Base-by-base conservation (phyloP, 2,113 vertebrate species). In the Lontra canadensis region DNA sequence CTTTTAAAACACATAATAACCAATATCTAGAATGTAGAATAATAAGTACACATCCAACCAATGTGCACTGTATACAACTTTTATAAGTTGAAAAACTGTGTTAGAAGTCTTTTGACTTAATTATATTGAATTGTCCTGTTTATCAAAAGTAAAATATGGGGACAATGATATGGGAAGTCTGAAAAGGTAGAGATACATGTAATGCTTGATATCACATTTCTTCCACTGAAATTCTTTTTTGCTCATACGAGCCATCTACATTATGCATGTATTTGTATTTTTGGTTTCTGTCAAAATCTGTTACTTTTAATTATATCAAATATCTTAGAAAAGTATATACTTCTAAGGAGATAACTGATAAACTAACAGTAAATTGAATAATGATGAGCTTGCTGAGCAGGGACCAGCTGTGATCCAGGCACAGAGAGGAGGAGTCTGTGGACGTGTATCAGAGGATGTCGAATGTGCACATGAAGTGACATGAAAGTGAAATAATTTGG, bases 381-480 rank as follows among this genome's bases (percentile, higher is more conserved):
- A 25, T n/a, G n/a, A n/a, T 69, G 55, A 39, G 7, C 4, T 2
- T n/a, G 4, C 49, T 31, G 9, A 88, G 14, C 6, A 23, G 49
- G n/a, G 9, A 5, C 4, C 23, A 49, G 8, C 2, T 63, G 2
- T 2, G 11, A 12, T 13, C 9, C 0, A 57, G 14, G 26, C 71
- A 36, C 0, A 20, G 39, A 73, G 57, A 52, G 4, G 5, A 76
- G 4, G 49, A 13, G 0, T 71, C 29, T 74, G 88, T 55, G 42
- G 2, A 21, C 1, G 4, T 11, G 2, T 1, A 15, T 42, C 17
- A 80, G 18, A 44, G 12, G 63, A 65, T 34, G 5, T 7, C 15
- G 15, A 59, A 7, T 42, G 10, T 11, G 71, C 7, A 74, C 9
- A 17, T 7, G 26, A 67, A 25, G 6, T 8, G 11, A 82, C 14